Evolutionary conservation across 53 echinoderm and acorn worm genomes (phyloP).

Genomic region (Temnopleurus reevesii): DNA sequence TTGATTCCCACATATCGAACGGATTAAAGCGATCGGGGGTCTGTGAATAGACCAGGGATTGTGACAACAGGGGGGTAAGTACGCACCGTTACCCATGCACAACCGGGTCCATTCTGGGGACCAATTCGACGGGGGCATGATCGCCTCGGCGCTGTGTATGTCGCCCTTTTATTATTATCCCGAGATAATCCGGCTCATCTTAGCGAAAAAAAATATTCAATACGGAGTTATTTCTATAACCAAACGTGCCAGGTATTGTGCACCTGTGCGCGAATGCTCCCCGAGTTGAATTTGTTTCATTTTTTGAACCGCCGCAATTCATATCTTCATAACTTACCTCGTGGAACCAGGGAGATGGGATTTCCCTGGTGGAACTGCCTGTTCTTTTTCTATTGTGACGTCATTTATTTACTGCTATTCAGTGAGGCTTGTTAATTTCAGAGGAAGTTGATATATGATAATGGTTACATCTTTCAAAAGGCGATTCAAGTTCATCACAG

Average conservation of each 20-base stretch:
- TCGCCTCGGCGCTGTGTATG: not conserved
- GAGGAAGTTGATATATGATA: too few relatives aligned
- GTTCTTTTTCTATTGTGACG: too few relatives aligned
- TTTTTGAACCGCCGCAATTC: not conserved
- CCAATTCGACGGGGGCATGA: not conserved
- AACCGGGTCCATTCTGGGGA: not conserved
- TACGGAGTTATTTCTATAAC: conserved; percentile 7
- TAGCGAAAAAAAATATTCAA: conserved; percentile 21
- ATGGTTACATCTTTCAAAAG: too few relatives aligned
- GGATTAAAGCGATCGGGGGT: conserved; percentile 33
- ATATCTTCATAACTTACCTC: too few relatives aligned
- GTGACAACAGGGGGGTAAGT: not conserved
- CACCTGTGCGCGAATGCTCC: not conserved
- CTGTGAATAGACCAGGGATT: not conserved
- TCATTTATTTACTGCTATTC: too few relatives aligned
- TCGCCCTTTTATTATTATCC: not conserved
- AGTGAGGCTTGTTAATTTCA: too few relatives aligned
- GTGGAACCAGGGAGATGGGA: too few relatives aligned
- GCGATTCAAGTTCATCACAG: too few relatives aligned
- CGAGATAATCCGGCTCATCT: not conserved
- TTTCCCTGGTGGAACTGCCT: too few relatives aligned
- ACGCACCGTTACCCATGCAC: not conserved
- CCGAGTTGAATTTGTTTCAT: not conserved
- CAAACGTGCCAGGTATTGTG: not conserved
- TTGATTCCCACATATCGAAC: conserved; percentile 12